Conservation (phyloP, 92 coral and sea anemone genomes). For the Anthopleura xanthogrammica region DNA sequence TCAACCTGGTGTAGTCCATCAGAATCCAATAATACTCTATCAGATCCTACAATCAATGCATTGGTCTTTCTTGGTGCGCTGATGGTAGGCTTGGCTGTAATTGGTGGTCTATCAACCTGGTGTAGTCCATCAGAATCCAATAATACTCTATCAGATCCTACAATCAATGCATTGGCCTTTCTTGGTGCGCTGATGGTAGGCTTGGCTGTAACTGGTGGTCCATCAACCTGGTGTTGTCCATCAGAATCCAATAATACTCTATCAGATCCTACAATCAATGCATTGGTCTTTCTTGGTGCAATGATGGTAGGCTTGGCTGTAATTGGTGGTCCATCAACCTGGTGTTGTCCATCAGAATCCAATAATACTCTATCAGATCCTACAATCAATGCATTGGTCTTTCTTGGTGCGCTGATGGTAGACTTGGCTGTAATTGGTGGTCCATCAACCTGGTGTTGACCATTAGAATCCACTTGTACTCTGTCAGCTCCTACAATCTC, state of each 20-base stretch:
- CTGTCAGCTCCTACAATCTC: background rate
- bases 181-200: background rate
- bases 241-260: background rate
- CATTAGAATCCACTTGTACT: background rate
- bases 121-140: background rate
- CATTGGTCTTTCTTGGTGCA: background rate
- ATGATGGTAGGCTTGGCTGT: constrained; percentile 12
- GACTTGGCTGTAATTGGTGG: constrained; percentile 5
- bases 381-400: background rate
- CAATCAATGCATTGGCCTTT: background rate
- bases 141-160: background rate
- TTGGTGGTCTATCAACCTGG: constrained; percentile 13
- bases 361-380: background rate
- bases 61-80: background rate
- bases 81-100: background rate
- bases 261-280: background rate
- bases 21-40: background rate
- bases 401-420: background rate
- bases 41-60: background rate
- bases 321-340: background rate
- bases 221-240: background rate
- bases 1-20: background rate
- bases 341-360: background rate
- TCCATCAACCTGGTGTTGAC: background rate
- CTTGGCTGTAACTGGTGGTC: background rate